Evolutionary conservation across 2,888 invertebrate species (phyloP).

Genomic region (Rhagonycha lutea): DNA sequence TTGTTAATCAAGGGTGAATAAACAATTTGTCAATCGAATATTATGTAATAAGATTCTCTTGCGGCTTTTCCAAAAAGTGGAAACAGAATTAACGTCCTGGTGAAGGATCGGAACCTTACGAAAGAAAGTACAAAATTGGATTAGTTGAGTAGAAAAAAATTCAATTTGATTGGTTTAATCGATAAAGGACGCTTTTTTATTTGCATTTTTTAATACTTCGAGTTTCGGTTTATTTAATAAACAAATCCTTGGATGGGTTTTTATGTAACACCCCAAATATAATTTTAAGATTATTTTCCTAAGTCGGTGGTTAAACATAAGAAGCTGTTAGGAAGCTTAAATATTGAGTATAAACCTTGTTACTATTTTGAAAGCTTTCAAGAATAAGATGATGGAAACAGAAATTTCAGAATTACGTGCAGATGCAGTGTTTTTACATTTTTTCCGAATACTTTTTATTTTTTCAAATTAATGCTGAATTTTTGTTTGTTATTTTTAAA

Average conservation of each 20-base stretch:
- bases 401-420: neutral
- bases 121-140: no score
- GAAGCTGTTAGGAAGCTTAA: neutral
- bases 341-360: neutral
- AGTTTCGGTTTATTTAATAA: neutral
- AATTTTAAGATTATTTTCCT: neutral
- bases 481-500: neutral
- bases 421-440: neutral
- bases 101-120: no score
- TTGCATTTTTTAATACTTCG: no score
- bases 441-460: neutral
- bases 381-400: neutral
- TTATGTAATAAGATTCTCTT: neutral
- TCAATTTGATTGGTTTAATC: neutral
- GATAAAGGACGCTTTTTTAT: neutral
- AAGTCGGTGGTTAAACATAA: neutral
- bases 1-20: constrained; percentile 17
- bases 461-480: neutral
- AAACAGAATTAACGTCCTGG: neutral
- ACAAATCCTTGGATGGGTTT: neutral
- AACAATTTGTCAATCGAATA: constrained; percentile 3
- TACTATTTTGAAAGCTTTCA: neutral
- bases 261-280: neutral
- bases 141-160: no score
- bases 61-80: neutral